phyloP scores from a whole-genome alignment of 2,797 vertebrate genomes.

The Cryptoprocta ferox region DNA sequence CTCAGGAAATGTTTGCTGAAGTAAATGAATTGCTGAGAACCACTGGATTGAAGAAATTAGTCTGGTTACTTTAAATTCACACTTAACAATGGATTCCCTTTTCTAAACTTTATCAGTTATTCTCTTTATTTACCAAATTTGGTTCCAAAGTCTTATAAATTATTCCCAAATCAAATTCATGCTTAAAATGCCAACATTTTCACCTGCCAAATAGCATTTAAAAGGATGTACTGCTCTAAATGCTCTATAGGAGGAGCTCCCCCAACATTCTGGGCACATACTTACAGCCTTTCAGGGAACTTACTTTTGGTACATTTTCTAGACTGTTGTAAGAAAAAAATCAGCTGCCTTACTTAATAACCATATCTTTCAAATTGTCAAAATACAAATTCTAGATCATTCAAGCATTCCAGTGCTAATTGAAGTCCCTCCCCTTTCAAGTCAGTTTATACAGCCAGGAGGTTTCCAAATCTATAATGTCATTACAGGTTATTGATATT shows the following conservation, averaged over 20 bases:
- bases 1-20: background rate
- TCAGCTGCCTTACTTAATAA: background rate
- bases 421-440: background rate
- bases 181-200: conserved; percentile 21
- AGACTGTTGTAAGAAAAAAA: background rate
- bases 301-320: background rate
- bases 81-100: background rate
- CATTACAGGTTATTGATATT: background rate
- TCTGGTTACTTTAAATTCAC: conserved; percentile 26
- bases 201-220: conserved; percentile 6
- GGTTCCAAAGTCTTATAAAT: background rate
- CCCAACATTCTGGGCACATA: background rate
- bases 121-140: conserved; percentile 33
- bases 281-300: background rate
- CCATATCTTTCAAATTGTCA: background rate
- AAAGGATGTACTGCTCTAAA: background rate
- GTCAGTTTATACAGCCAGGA: conserved; percentile 3
- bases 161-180: conserved; percentile 12
- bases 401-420: background rate
- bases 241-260: background rate
- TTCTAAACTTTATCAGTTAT: background rate
- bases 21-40: background rate
- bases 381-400: conserved; percentile 13
- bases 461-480: background rate
- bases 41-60: background rate